Percentiles rank a stretch among this genome's conserved stretches.
phyloP scores from a whole-genome alignment of 2,797 vertebrate genomes.

The Lerista edwardsae region DNA sequence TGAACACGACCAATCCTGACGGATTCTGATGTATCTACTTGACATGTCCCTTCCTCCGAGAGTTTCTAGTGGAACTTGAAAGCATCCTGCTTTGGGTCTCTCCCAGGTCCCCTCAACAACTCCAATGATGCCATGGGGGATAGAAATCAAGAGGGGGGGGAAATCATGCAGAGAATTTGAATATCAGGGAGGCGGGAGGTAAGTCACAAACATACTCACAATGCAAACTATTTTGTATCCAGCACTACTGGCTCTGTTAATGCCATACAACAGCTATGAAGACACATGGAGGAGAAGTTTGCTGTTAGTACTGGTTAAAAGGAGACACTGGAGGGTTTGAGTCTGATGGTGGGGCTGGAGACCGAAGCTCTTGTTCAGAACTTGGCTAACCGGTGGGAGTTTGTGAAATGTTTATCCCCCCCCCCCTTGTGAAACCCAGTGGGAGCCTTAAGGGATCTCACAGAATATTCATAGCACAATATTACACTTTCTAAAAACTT shows the following conservation, averaged over 20 bases:
- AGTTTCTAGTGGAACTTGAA: background rate
- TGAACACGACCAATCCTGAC: background rate
- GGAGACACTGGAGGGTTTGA: background rate
- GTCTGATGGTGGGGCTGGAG: background rate
- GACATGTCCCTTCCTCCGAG: background rate
- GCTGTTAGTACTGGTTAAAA: slow-evolving; percentile 30
- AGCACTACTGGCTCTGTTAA: slow-evolving; percentile 75
- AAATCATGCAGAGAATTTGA: slow-evolving; percentile 4
- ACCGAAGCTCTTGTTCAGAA: too few species aligned
- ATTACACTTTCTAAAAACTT: too few species aligned
- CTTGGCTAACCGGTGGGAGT: too few species aligned
- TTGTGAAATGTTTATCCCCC: too few species aligned
- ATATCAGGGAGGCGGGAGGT: background rate
- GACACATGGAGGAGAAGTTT: slow-evolving; percentile 63
- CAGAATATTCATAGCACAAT: too few species aligned
- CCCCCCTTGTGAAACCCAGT: too few species aligned
- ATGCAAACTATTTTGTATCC: slow-evolving; percentile 66
- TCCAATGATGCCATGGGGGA: background rate
- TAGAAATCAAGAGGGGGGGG: background rate
- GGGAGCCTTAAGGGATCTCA: too few species aligned
- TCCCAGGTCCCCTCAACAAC: too few species aligned
- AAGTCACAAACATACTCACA: slow-evolving; percentile 69
- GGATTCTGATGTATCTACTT: background rate
- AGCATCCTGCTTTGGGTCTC: background rate
- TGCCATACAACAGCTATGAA: slow-evolving; percentile 77